These are phyloP conservation scores for Sciaenops ocellatus DNA, from an alignment of 2,797 vertebrate genomes.

Conservation along the genomic window DNA sequence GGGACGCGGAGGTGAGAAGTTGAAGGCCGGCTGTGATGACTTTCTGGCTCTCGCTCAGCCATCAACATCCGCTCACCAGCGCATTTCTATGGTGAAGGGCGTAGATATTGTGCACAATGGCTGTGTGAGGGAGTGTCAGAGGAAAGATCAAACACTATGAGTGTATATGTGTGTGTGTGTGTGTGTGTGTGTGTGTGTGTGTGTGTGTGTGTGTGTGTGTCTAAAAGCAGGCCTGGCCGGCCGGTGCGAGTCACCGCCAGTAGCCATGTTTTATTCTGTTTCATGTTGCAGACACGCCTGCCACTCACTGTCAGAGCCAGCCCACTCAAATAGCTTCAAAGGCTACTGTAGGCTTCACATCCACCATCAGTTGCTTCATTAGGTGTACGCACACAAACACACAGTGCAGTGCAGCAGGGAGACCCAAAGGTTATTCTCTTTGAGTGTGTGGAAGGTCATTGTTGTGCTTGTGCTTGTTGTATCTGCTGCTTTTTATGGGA, in stretches of 20 bases:
- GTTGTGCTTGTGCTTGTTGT: constrained; percentile 36
- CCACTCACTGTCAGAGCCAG: constrained; percentile 84
- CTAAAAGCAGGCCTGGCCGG: constrained; percentile 62
- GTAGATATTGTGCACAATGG: constrained; percentile 61
- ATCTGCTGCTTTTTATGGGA: constrained; percentile 29
- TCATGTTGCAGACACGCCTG: constrained; percentile 83
- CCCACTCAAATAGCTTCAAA: constrained; percentile 82
- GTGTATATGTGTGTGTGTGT: constrained; percentile 51
- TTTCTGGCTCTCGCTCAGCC: constrained; percentile 67
- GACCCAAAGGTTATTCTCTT: constrained; percentile 56
- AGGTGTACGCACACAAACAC: constrained; percentile 52
- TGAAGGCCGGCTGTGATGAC: constrained; percentile 66
- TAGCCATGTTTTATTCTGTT: constrained; percentile 87
- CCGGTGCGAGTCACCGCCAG: constrained; percentile 77
- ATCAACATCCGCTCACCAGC: constrained; percentile 57
- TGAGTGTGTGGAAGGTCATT: constrained; percentile 64
- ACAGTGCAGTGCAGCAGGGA: constrained; percentile 38
- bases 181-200: constrained; percentile 58
- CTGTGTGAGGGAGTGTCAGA: constrained; percentile 62
- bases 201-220: constrained; percentile 51
- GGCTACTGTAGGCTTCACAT: constrained; percentile 64
- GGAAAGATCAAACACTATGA: constrained; percentile 75
- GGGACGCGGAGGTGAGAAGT: constrained; percentile 68
- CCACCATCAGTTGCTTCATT: constrained; percentile 68
- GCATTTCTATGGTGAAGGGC: constrained; percentile 71